phyloP scores from a whole-genome alignment of 2,888 invertebrate genomes.

The Lordiphosa fenestrarum region DNA sequence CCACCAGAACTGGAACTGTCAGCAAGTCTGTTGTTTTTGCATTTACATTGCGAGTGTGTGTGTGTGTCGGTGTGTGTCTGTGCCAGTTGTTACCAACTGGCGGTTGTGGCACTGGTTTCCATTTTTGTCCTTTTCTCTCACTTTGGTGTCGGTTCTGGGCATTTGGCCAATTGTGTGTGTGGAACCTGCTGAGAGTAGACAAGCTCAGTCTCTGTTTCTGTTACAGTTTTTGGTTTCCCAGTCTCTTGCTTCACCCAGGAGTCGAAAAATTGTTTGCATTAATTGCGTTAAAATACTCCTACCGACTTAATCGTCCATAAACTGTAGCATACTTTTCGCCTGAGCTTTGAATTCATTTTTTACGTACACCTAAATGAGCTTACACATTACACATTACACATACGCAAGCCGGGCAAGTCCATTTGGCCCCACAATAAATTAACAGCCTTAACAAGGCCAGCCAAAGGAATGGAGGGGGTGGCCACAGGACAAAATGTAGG shows the following conservation, averaged over 20 bases:
- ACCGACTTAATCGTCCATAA: conserved; percentile 43
- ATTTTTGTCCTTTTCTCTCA: conserved; percentile 32
- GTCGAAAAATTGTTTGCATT: too few relatives aligned
- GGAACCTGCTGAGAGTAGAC: conserved; percentile 28
- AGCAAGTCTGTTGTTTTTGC: conserved; percentile 15
- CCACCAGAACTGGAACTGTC: conserved; percentile 12
- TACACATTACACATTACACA: conserved; percentile 46
- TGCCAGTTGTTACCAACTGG: conserved; percentile 33
- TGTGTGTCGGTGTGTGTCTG: background rate
- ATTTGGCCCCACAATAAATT: conserved; percentile 71
- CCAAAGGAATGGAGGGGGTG: background rate
- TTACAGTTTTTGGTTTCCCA: conserved; percentile 21
- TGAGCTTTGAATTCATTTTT: conserved; percentile 54
- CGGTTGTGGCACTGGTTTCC: conserved; percentile 35
- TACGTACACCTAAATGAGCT: conserved; percentile 50
- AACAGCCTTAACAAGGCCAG: conserved; percentile 32
- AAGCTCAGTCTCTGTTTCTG: conserved; percentile 18
- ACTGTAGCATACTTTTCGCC: conserved; percentile 35
- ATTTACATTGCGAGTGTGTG: conserved; percentile 33
- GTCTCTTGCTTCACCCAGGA: conserved; percentile 17
- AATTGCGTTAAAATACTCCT: conserved; percentile 49
- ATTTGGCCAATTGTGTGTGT: conserved; percentile 41
- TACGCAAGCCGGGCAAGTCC: conserved; percentile 56
- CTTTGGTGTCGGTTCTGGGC: conserved; percentile 22
- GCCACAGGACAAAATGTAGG: conserved; percentile 11